A percentile compares a stretch with the other conserved stretches of the same genome.
Evolutionary conservation across 2,888 invertebrate species (phyloP).

Genomic region (Dioctria rufipes): DNA sequence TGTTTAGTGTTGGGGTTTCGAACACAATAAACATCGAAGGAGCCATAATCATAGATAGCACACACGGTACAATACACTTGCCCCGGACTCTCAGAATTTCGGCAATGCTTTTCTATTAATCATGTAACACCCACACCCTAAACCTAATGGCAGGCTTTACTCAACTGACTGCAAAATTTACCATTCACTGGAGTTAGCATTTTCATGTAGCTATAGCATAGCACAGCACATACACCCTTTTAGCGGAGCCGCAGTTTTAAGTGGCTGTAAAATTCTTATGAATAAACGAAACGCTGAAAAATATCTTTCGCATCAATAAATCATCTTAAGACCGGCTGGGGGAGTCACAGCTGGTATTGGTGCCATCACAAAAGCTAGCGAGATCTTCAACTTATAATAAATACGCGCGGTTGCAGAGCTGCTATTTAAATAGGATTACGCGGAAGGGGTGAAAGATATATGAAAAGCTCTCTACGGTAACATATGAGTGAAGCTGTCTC

Average conservation of each 20-base stretch:
- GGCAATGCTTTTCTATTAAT: no score
- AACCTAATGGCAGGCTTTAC: no score
- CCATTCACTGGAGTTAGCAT: no score
- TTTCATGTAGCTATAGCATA: no score
- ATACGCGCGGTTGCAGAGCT: conserved; percentile 11
- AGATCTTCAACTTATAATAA: conserved; percentile 15
- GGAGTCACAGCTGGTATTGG: conserved; percentile 34
- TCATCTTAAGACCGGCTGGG: conserved; percentile 21
- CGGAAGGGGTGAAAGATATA: background rate
- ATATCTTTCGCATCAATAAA: conserved; percentile 23
- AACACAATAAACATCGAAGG: background rate
- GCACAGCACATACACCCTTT: no score
- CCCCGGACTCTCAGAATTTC: no score
- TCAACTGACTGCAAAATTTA: no score
- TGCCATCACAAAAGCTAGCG: background rate
- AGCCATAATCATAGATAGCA: background rate
- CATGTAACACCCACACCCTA: no score
- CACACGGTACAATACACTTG: background rate
- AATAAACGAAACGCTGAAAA: background rate
- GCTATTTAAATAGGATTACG: conserved; percentile 42
- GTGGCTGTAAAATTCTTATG: background rate
- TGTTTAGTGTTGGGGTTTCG: background rate
- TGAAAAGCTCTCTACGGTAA: conserved; percentile 12
- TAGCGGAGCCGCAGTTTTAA: background rate
- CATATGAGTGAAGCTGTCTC: background rate